Evolutionary conservation across 2,113 vertebrate species (phyloP).

Genomic region (Sylvia atricapilla): DNA sequence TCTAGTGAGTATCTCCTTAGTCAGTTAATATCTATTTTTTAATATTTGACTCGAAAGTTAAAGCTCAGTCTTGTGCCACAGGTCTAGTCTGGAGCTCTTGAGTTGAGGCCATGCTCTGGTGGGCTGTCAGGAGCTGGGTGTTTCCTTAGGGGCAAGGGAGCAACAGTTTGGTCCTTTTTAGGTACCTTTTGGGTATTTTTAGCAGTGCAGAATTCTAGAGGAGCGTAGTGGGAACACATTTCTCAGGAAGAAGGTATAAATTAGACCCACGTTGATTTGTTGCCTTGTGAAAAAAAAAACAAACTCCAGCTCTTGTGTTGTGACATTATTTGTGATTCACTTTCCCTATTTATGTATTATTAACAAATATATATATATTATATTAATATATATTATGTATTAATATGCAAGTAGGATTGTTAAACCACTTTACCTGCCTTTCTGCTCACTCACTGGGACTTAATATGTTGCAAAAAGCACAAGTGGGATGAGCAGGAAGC

Average conservation of each 20-base stretch:
- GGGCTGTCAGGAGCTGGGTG: neutral
- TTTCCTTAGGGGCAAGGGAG: neutral
- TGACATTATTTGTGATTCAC: neutral
- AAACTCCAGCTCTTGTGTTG: neutral
- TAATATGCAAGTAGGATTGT: neutral
- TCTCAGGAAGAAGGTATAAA: neutral
- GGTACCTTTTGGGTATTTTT: neutral
- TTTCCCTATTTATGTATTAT: neutral
- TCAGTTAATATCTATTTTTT: neutral
- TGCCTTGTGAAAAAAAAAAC: constrained; percentile 26
- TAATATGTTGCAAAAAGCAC: neutral
- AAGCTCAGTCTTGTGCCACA: neutral
- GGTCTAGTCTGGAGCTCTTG: neutral
- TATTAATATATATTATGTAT: neutral
- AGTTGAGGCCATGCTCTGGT: neutral
- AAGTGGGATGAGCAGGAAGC: neutral
- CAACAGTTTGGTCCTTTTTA: neutral
- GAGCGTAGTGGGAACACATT: neutral
- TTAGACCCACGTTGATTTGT: neutral
- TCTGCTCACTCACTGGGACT: neutral
- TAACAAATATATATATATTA: neutral
- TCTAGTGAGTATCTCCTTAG: neutral
- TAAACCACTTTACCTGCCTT: neutral
- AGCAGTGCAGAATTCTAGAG: neutral
- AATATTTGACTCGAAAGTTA: neutral